These are phyloP conservation scores for Acanthurus tractus DNA, from an alignment of 2,797 vertebrate species.

Conservation along the genomic window DNA sequence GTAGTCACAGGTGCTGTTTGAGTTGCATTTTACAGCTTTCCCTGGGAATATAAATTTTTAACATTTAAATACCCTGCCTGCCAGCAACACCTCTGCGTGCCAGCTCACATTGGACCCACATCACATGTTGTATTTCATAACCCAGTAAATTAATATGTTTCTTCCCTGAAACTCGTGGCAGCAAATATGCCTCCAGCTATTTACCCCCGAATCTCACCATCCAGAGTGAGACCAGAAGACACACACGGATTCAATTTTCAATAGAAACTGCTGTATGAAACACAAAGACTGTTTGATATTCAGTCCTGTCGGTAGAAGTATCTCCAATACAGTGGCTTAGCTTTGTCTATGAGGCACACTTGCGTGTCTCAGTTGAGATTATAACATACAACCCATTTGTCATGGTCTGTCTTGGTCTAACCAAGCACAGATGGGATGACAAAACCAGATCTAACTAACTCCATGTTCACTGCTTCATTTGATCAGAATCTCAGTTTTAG, in stretches of 20 bases:
- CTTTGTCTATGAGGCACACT: slow-evolving; percentile 66
- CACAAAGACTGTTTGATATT: slow-evolving; percentile 31
- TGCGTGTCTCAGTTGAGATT: slow-evolving; percentile 54
- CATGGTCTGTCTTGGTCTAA: slow-evolving; percentile 71
- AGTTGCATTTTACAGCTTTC: slow-evolving; percentile 48
- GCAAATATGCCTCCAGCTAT: slow-evolving; percentile 32
- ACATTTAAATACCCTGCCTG: slow-evolving; percentile 25
- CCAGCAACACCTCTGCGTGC: slow-evolving; percentile 29
- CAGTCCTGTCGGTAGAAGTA: slow-evolving; percentile 29
- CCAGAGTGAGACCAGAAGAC: slow-evolving; percentile 7
- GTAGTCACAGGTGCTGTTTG: slow-evolving; percentile 51
- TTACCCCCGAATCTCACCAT: slow-evolving; percentile 23
- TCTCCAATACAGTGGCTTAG: slow-evolving; percentile 50
- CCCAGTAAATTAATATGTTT: slow-evolving; percentile 18
- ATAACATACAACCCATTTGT: slow-evolving; percentile 70
- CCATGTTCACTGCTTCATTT: slow-evolving; percentile 45
- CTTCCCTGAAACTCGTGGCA: slow-evolving; percentile 27
- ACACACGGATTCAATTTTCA: slow-evolving; percentile 19
- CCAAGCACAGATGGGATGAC: slow-evolving; percentile 70
- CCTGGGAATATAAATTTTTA: slow-evolving; percentile 39
- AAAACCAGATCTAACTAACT: slow-evolving; percentile 65
- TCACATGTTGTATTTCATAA: slow-evolving; percentile 23
- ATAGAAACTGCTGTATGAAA: slow-evolving; percentile 59
- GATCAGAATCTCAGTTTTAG: slow-evolving; percentile 43
- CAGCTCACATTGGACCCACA: slow-evolving; percentile 22